Evolutionary conservation across 2,797 vertebrate genomes (phyloP).

Genomic region (Pangasius macronema): DNA sequence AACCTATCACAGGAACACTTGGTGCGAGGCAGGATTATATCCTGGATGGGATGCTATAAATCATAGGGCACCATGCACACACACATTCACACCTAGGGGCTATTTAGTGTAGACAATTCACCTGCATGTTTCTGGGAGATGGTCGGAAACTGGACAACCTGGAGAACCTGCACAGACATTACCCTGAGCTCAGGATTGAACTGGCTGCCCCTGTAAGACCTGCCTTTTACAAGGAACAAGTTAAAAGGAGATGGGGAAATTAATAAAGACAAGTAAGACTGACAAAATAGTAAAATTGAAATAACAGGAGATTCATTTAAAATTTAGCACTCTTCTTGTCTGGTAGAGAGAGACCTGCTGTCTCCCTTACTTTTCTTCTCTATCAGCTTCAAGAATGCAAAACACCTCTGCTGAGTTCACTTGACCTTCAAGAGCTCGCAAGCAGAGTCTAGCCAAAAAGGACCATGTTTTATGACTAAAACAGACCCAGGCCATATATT

Average conservation of each 20-base stretch:
- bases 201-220: not conserved
- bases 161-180: not conserved
- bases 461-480: conserved; percentile 12
- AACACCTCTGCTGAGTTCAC: conserved; percentile 4
- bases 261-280: conserved; percentile 1
- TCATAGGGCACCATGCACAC: not conserved
- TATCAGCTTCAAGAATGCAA: conserved; percentile 9
- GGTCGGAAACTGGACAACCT: not conserved
- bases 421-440: conserved; percentile 2
- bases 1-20: not conserved
- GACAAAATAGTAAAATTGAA: not conserved
- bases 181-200: not conserved
- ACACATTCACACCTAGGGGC: not conserved
- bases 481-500: not conserved
- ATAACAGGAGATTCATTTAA: conserved; percentile 2
- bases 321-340: not conserved
- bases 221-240: not conserved
- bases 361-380: conserved; percentile 11
- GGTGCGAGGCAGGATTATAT: not conserved
- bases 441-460: not conserved
- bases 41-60: not conserved
- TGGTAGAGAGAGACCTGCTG: not conserved
- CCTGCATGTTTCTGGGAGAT: not conserved
- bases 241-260: not conserved
- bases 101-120: not conserved